Percentiles rank a stretch among this genome's conserved stretches.
These are phyloP conservation scores for Cetoscarus ocellatus DNA, from an alignment of 2,797 vertebrate genomes.

Conservation along the genomic window DNA sequence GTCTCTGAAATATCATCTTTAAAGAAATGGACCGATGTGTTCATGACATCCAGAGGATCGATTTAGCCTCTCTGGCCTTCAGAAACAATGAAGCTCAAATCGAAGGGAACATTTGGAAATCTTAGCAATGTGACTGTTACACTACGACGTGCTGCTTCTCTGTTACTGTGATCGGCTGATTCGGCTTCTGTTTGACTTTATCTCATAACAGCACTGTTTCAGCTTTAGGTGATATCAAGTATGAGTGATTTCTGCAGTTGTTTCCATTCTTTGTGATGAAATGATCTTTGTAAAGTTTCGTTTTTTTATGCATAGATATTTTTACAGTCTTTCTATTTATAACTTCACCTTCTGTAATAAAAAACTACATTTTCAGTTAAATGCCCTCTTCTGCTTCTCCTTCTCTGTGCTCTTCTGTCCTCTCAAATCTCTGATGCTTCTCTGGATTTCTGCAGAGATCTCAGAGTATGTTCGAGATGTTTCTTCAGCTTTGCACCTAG, in stretches of 20 bases:
- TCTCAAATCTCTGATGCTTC: slow-evolving; percentile 12
- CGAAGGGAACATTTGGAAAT: slow-evolving; percentile 23
- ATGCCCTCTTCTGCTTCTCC: neutral
- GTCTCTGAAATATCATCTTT: slow-evolving; percentile 14
- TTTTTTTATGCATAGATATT: slow-evolving; percentile 52
- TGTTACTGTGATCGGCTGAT: slow-evolving; percentile 12
- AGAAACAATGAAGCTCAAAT: slow-evolving; percentile 13
- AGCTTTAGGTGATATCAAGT: no score
- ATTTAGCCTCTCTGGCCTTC: slow-evolving; percentile 7
- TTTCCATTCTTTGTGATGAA: slow-evolving; percentile 12
- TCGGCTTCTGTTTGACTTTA: slow-evolving; percentile 17
- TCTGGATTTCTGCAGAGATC: slow-evolving; percentile 25
- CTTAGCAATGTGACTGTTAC: slow-evolving; percentile 17
- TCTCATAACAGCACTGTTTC: slow-evolving; percentile 25
- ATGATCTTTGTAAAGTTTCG: slow-evolving; percentile 17
- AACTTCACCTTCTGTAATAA: slow-evolving; percentile 28
- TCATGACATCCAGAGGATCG: slow-evolving; percentile 39
- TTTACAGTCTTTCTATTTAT: slow-evolving; percentile 40
- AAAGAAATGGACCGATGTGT: slow-evolving; percentile 24
- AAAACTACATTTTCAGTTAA: slow-evolving; percentile 16
- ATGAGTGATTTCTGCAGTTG: slow-evolving; percentile 8
- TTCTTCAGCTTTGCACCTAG: slow-evolving; percentile 34
- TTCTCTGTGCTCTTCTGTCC: slow-evolving; percentile 8
- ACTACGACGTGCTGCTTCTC: neutral
- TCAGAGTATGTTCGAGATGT: slow-evolving; percentile 15